These are phyloP conservation scores for Karalla daura DNA, from an alignment of 2,797 vertebrate species.

Conservation along the genomic window DNA sequence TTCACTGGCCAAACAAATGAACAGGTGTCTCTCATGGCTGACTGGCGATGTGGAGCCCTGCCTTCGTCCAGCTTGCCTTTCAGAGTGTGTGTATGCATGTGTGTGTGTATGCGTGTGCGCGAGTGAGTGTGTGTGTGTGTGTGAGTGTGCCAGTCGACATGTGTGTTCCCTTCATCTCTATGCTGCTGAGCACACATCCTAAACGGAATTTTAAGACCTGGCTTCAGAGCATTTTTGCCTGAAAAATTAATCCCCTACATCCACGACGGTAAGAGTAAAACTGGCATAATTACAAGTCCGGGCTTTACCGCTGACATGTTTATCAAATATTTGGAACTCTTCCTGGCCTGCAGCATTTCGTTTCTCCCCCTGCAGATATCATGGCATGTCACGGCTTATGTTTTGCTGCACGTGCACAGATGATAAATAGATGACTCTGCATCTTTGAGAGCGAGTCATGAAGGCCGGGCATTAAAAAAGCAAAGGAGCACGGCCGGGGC, in stretches of 20 bases:
- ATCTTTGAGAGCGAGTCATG: not conserved
- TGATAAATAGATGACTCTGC: not conserved
- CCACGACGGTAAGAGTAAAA: constrained; percentile 58
- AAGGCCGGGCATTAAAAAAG: constrained; percentile 31
- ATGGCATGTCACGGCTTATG: constrained; percentile 34
- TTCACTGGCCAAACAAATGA: constrained; percentile 72
- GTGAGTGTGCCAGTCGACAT: constrained; percentile 68
- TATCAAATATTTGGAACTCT: constrained; percentile 67
- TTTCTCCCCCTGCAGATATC: constrained; percentile 22
- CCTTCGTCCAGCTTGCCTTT: constrained; percentile 37
- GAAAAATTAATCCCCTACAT: constrained; percentile 77
- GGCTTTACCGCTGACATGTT: constrained; percentile 70
- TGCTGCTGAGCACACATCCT: constrained; percentile 67
- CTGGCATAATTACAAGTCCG: constrained; percentile 69
- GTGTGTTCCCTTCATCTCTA: constrained; percentile 74
- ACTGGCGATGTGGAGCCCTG: constrained; percentile 57
- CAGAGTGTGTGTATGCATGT: no score
- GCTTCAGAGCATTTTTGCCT: constrained; percentile 65
- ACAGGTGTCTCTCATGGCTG: constrained; percentile 79
- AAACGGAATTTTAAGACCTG: constrained; percentile 80
- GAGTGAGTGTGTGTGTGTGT: no score
- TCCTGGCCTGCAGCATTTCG: constrained; percentile 49
- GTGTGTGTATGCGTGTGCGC: no score
- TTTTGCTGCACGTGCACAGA: constrained; percentile 13
- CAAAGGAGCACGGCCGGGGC: not conserved